A percentile compares a stretch with the other conserved stretches of the same genome.
phyloP scores from a whole-genome alignment of 2,888 invertebrate species.

The Ophonus ardosiacus region DNA sequence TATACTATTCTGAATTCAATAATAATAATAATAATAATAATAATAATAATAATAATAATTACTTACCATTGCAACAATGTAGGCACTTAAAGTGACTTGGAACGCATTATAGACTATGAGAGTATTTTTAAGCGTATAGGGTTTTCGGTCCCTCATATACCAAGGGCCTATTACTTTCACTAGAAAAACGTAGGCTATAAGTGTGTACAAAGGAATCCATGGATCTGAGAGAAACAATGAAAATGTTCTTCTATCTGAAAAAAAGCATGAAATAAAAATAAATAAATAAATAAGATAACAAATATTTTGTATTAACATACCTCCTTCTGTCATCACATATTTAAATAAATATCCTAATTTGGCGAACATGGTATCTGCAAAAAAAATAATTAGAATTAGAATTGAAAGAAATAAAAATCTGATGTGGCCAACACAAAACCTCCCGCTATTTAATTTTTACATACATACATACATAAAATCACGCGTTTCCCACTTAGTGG shows the following conservation, averaged over 20 bases:
- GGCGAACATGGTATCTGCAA: not conserved
- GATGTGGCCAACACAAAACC: too few relatives aligned
- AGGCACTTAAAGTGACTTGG: not conserved
- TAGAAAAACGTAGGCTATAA: not conserved
- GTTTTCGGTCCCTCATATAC: constrained; percentile 1
- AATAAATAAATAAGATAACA: too few relatives aligned
- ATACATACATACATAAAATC: too few relatives aligned
- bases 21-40: not conserved
- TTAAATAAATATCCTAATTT: not conserved
- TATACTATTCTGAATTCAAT: too few relatives aligned
- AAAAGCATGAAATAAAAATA: not conserved
- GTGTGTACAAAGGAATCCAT: not conserved
- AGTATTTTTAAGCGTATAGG: not conserved
- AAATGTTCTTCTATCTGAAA: not conserved
- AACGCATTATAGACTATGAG: not conserved
- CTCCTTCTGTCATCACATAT: not conserved
- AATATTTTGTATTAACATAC: not conserved
- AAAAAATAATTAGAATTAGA: not conserved
- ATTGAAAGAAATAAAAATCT: not conserved
- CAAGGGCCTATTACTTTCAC: constrained; percentile 2
- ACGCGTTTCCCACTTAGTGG: too few relatives aligned
- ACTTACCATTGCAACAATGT: not conserved
- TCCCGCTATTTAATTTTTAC: too few relatives aligned
- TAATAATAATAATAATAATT: not conserved
- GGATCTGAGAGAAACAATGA: not conserved